Percentiles rank a stretch among this genome's conserved stretches.
These are phyloP conservation scores for Palythoa grandis DNA, from an alignment of 92 coral and sea anemone species.

Conservation along the genomic window DNA sequence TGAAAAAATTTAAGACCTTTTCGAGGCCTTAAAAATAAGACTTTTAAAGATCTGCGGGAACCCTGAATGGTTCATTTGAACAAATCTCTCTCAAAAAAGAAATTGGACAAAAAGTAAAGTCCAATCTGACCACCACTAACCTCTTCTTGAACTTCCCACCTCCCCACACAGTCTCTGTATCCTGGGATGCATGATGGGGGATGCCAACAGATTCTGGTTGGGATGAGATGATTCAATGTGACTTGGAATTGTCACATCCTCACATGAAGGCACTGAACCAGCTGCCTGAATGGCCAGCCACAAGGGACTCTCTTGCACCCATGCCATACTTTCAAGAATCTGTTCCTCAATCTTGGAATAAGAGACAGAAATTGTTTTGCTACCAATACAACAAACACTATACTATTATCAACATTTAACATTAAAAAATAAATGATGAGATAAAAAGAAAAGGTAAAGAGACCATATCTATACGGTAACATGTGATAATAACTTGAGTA, in stretches of 20 bases:
- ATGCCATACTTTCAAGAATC: constrained; percentile 88
- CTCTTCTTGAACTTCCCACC: constrained; percentile 66
- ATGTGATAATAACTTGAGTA: no score
- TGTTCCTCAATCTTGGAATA: constrained; percentile 89
- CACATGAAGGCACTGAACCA: constrained; percentile 94
- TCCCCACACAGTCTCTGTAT: constrained; percentile 96
- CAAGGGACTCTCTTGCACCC: constrained; percentile 91
- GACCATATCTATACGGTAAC: no score
- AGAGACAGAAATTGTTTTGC: neutral
- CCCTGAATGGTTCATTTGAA: no score
- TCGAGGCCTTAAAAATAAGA: no score
- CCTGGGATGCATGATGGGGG: constrained; percentile 95
- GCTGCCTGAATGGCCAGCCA: constrained; percentile 84
- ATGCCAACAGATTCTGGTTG: constrained; percentile 76
- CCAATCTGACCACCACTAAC: constrained; percentile 8
- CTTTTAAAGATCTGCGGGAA: no score
- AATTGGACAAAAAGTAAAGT: neutral
- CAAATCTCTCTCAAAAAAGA: neutral
- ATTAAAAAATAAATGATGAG: no score
- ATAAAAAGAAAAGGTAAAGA: no score
- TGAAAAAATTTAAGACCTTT: no score
- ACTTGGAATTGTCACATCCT: constrained; percentile 88
- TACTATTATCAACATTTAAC: neutral
- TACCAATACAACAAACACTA: neutral
- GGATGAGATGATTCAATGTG: constrained; percentile 81